Base-by-base conservation (phyloP, 92 coral and sea anemone species). In the Heliopora coerulea region DNA sequence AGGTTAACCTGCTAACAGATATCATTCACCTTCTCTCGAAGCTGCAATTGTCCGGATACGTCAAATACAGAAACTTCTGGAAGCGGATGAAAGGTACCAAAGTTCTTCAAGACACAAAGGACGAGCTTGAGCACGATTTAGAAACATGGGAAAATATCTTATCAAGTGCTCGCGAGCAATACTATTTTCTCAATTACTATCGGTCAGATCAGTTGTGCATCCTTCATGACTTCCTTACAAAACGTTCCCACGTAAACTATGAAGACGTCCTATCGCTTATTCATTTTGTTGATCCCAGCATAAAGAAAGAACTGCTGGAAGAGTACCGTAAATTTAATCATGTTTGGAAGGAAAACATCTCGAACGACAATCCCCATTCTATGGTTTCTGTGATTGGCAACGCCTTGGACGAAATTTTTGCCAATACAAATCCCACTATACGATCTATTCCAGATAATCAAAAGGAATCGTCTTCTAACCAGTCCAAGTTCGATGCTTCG, bases 1-100 rank as follows among this genome's bases (percentile, higher is more conserved):
- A 80, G 54, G 79, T 80, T 64, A 72, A 80, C 58, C 50, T 59
- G n/a, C 24, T 80, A 30, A 50, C 76, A 39, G 84, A 80, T 63
- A 60, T 80, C 34, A 62, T 46, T 0, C 62, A 44, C 32, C 34
- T 66, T 5, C 62, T 74, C 54, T 32, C 39, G 23, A 52, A 57
- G 46, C 64, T 80, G 15, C 84, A 61, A 35, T 32, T 44, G 29
- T 80, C 84, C 33, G 84, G 84, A 20, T 61, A 70, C 62, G 40
- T 73, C 65, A 69, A 59, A 14, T 79, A 68, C 44, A 57, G 62
- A 29, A 49, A 41, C 11, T 37, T 44, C 31, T 59, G 72, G 79
- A 54, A 41, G 44, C 20, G 50, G 48, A 28, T 60, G 35, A 61
- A 60, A 62, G 42, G 49, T 20, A 54, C 75, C 34, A 49, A 34